Evolutionary conservation across 2,797 vertebrate species (phyloP).

Genomic region (Anas bernieri): DNA sequence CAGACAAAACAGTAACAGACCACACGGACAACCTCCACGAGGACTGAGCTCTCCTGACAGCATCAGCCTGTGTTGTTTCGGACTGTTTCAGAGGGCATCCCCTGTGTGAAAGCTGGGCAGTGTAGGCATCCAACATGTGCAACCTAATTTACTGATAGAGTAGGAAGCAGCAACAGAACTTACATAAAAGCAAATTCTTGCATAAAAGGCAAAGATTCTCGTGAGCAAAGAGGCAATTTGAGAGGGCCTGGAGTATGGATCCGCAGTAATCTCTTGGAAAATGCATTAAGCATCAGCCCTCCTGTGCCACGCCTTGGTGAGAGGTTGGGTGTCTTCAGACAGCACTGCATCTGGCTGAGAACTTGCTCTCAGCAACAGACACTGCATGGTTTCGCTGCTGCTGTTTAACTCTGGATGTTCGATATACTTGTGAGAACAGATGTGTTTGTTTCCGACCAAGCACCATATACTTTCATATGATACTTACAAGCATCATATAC

Average conservation of each 20-base stretch:
- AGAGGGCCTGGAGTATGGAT: neutral
- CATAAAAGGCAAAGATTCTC: neutral
- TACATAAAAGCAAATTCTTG: neutral
- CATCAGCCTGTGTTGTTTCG: neutral
- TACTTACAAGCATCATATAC: no score
- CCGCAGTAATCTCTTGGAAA: neutral
- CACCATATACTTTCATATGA: neutral
- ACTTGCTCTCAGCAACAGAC: neutral
- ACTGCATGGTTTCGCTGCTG: neutral
- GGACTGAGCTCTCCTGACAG: neutral
- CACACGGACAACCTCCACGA: neutral
- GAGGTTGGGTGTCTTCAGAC: neutral
- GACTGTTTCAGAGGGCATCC: neutral
- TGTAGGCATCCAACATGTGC: neutral
- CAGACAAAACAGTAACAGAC: neutral
- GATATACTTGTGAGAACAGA: neutral
- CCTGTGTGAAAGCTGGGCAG: neutral
- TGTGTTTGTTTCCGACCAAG: neutral
- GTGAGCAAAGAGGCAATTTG: neutral
- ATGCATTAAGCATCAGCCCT: rapidly evolving
- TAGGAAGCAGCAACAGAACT: neutral
- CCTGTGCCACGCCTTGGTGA: no score
- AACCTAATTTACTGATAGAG: neutral
- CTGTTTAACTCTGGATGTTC: neutral
- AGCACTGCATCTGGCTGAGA: neutral